A percentile compares a stretch with the other conserved stretches of the same genome.
Conservation (phyloP, 1,140 invertebrate species). For the Monochamus saltuarius region DNA sequence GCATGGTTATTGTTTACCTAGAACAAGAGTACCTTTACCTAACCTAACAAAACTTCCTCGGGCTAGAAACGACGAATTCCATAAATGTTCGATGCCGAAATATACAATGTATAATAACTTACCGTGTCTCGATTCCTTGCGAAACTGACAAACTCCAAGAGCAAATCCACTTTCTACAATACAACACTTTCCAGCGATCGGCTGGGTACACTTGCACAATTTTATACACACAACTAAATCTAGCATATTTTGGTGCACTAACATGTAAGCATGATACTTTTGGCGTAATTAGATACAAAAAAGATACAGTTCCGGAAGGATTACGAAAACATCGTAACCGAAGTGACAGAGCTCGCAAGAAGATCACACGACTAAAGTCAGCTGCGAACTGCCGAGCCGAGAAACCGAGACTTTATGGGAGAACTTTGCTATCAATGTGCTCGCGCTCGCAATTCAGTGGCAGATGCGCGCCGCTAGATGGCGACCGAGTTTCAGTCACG, state of each 20-base stretch:
- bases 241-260: conserved; percentile 5
- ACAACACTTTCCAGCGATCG: conserved; percentile 7
- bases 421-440: not conserved
- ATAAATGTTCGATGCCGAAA: too few species aligned
- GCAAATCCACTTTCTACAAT: conserved; percentile 18
- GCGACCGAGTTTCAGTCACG: not conserved
- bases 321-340: conserved; percentile 18
- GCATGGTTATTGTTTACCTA: too few species aligned
- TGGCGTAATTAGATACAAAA: not conserved
- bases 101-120: not conserved
- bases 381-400: conserved; percentile 10
- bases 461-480: not conserved
- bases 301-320: conserved; percentile 5
- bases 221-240: not conserved
- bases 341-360: conserved; percentile 10
- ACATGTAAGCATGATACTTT: conserved; percentile 5
- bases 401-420: too few species aligned
- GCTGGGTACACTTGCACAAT: not conserved
- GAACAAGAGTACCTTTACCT: too few species aligned
- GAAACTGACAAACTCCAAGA: conserved; percentile 3
- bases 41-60: too few species aligned
- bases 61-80: too few species aligned
- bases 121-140: conserved; percentile 12
- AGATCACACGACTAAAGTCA: not conserved
- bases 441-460: not conserved